phyloP scores from a whole-genome alignment of 2,888 invertebrate species.

The Oscheius sp. region DNA sequence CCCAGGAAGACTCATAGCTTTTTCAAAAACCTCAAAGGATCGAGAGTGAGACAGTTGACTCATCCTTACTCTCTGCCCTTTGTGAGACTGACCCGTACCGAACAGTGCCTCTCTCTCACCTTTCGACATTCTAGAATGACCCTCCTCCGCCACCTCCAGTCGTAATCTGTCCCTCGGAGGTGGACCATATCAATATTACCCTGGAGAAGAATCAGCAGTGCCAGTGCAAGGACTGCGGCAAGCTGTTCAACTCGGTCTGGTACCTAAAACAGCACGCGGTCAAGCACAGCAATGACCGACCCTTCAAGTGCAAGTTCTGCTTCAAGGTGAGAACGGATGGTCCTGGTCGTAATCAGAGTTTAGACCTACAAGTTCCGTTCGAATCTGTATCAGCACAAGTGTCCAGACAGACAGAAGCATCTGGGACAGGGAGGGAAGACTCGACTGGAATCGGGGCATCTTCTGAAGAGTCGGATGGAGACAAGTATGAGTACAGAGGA shows the following conservation, averaged over 20 bases:
- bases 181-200: conserved; percentile 69
- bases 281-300: conserved; percentile 73
- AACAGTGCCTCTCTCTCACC: too few relatives aligned
- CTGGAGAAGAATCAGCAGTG: conserved; percentile 73
- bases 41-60: too few relatives aligned
- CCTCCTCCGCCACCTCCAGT: conserved; percentile 70
- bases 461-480: conserved; percentile 51
- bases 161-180: conserved; percentile 70
- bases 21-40: too few relatives aligned
- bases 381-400: conserved; percentile 73
- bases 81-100: too few relatives aligned
- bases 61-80: too few relatives aligned
- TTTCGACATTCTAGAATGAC: conserved; percentile 30
- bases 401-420: conserved; percentile 68
- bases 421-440: conserved; percentile 46
- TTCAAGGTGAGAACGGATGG: conserved; percentile 59
- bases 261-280: conserved; percentile 73
- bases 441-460: conserved; percentile 43
- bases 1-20: too few relatives aligned
- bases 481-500: conserved; percentile 38
- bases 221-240: conserved; percentile 72
- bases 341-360: conserved; percentile 17
- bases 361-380: conserved; percentile 73
- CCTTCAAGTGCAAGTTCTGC: conserved; percentile 73
- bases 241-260: conserved; percentile 72